Evolutionary conservation across 2,888 invertebrate genomes (phyloP), one percentile per base, ranked within the genome.

Genomic region (Troides aeacus): DNA sequence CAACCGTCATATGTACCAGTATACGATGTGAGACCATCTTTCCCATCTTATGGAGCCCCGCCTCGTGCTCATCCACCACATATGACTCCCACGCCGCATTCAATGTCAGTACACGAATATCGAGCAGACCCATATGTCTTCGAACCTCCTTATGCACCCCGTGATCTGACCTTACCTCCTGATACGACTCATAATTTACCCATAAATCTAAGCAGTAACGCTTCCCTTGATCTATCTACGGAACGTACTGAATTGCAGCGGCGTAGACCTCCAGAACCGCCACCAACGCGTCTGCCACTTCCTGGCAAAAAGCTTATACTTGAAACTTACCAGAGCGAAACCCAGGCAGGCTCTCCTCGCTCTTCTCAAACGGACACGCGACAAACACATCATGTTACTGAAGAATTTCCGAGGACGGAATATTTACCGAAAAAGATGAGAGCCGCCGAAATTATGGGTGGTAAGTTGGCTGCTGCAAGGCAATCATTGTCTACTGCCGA

Each of bases 371-470:
- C 76, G 23, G 80, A 81, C 57, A 72, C 77, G 67, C 81, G 78
- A 66, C 66, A 78, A 61, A 62, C 72, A 62, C 71, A 64, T 71
- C 81, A 71, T 46, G 72, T 75, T 62, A 70, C 77, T 64, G 86
- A 84, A 23, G 85, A 85, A 23, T 84, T 86, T 75, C 84, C 88
- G 69, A 83, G 84, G 72, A 76, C 85, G 66, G 89, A 91, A 76
- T 93, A 93, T 81, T 82, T 93, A 72, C 93, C 93, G 53, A 93
- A 93, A 77, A 93, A 93, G 79, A 93, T 93, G 93, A 83, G 93
- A 68, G 93, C 93, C 72, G 90, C 93, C 67, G 93, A 93, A 77
- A 92, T 88, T 75, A 81, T 91, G 73, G 88, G 91, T 74, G 92
- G 92, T 68, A 92, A 92, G 79, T 78, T 88, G 62, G 85, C 88